Base-by-base conservation (phyloP, 2,797 vertebrate species). In the Syngnathus rostellatus region DNA sequence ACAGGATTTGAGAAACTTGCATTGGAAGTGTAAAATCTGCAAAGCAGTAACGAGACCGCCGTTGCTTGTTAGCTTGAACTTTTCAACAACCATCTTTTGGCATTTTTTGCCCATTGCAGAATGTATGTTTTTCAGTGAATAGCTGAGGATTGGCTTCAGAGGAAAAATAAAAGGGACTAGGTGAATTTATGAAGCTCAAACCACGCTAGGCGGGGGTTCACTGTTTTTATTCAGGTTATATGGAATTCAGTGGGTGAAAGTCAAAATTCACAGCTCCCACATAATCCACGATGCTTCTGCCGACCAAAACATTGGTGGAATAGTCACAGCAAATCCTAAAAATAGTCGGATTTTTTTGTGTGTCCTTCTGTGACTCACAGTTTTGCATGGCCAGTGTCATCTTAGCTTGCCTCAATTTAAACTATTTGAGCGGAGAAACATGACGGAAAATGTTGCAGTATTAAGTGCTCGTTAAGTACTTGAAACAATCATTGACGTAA, bases 281-380 rank as follows among this genome's bases (percentile, higher is more conserved):
- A 65, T 57, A 63, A 41, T 48, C 63, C 61, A 46, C 64, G 5
- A 54, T 70, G 73, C 77, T 77, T 68, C 66, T 53, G 65, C 67
- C 69, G 73, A 76, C 76, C 75, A 77, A 67, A 77, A 19, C 54
- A 57, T 57, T 37, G 54, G 25, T 37, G 54, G 76, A 70, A 75
- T 69, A 68, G 69, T 62, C 65, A 73, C 76, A 69, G 69, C 66
- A 19, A 67, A 57, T 37, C 73, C 80, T 81, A 77, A 79, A 83
- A 86, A 85, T 84, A 86, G 74, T 73, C 63, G 55, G 75, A 74
- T 67, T 65, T 19, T 48, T 48, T 48, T 67, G 31, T 31, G 60
- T 77, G 79, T 84, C 81, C 83, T 79, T 78, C 79, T 75, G 65
- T 75, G 81, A 85, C 77, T 77, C 72, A 65, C 53, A 68, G 71